Conservation (phyloP, 2,113 vertebrate genomes). For the Megatriorchis doriae region DNA sequence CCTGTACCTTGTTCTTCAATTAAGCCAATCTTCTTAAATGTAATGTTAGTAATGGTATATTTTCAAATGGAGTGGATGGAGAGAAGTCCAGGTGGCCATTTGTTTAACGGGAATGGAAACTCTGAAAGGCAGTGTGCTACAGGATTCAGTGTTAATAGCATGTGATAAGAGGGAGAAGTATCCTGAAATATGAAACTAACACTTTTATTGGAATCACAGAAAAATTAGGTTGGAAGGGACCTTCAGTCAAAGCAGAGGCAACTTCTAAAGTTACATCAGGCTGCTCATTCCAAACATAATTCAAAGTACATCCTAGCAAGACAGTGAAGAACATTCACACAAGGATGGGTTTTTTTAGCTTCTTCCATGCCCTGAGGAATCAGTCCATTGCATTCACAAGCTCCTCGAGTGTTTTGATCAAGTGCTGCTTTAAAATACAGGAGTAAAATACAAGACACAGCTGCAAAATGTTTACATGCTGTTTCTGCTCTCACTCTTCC, state of each 20-base stretch:
- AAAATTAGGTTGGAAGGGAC: not conserved
- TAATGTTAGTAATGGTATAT: not conserved
- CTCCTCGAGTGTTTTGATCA: not conserved
- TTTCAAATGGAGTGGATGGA: not conserved
- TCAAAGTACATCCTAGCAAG: not conserved
- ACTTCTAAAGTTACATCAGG: not conserved
- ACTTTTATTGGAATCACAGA: not conserved
- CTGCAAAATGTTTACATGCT: not conserved
- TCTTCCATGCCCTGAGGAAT: not conserved
- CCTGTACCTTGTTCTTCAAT: not conserved
- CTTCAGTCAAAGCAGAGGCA: not conserved
- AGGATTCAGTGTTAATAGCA: not conserved
- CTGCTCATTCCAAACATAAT: not conserved
- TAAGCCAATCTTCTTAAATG: not conserved
- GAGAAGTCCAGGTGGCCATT: not conserved
- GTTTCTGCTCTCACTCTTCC: not conserved
- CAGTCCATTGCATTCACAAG: not conserved
- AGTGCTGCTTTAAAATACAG: not conserved
- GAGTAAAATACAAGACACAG: not conserved
- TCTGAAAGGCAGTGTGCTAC: not conserved
- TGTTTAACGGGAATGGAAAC: not conserved
- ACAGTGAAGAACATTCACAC: not conserved
- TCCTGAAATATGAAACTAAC: not conserved
- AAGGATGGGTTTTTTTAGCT: not conserved
- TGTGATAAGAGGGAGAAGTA: not conserved